phyloP scores from a whole-genome alignment of 2,113 vertebrate genomes.

The Thamnaconus septentrionalis region DNA sequence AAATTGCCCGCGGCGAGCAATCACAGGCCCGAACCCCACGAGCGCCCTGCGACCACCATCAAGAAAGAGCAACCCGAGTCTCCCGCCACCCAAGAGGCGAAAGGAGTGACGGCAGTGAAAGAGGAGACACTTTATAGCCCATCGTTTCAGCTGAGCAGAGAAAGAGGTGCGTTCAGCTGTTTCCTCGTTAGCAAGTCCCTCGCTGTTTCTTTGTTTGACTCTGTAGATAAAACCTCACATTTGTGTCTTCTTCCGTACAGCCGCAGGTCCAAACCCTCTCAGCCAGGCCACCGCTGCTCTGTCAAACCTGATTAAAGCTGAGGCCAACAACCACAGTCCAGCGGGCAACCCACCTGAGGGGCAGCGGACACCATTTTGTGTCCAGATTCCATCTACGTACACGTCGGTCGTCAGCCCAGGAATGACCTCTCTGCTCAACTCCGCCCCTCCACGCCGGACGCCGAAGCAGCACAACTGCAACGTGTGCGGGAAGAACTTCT shows the following conservation, averaged over 20 bases:
- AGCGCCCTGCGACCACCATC: conserved; percentile 74
- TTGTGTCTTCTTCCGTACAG: conserved; percentile 73
- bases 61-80: conserved; percentile 89
- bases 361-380: conserved; percentile 80
- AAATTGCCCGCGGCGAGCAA: conserved; percentile 71
- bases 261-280: conserved; percentile 82
- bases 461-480: conserved; percentile 98
- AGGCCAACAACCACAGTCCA: conserved; percentile 88
- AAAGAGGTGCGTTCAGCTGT: conserved; percentile 80
- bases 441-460: conserved; percentile 83
- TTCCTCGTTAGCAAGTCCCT: too few relatives aligned
- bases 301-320: conserved; percentile 84
- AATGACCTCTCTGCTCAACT: conserved; percentile 85
- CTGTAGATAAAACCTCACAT: conserved; percentile 57
- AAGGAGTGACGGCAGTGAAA: conserved; percentile 81
- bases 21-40: conserved; percentile 74
- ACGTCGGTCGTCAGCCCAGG: conserved; percentile 82
- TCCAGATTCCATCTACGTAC: conserved; percentile 83
- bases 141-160: conserved; percentile 86
- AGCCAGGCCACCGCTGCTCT: conserved; percentile 77
- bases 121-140: conserved; percentile 86
- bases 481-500: conserved; percentile 97
- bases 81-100: conserved; percentile 81
- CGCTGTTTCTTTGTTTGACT: neutral
- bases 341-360: conserved; percentile 80